Evolutionary conservation across 2,888 invertebrate genomes (phyloP).

Genomic region (Epistrophe grossulariae): DNA sequence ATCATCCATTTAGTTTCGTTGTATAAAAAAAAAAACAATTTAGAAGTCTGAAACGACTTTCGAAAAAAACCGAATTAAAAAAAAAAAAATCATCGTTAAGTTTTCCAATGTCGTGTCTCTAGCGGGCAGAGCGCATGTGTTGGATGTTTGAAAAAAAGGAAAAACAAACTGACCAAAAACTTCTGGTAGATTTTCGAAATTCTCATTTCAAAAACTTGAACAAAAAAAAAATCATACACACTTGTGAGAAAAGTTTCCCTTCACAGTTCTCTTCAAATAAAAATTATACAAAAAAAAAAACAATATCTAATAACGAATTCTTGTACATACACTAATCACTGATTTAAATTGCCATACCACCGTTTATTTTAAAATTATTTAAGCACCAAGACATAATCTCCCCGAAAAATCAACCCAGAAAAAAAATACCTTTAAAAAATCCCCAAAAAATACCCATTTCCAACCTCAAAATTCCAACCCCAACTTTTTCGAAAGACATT

Average conservation of each 20-base stretch:
- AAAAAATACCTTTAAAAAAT: constrained; percentile 13
- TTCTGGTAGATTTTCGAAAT: constrained; percentile 40
- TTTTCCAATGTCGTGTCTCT: constrained; percentile 83
- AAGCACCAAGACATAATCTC: constrained; percentile 71
- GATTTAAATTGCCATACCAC: constrained; percentile 67
- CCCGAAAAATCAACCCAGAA: constrained; percentile 48
- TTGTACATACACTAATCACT: constrained; percentile 74
- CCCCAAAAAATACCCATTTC: constrained; percentile 57
- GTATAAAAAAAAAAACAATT: constrained; percentile 22
- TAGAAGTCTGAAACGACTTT: constrained; percentile 8
- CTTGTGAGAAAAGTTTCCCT: constrained; percentile 89
- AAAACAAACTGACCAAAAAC: constrained; percentile 79
- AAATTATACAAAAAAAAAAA: constrained; percentile 17
- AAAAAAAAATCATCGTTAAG: constrained; percentile 17
- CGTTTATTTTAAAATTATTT: constrained; percentile 76
- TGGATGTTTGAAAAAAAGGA: constrained; percentile 81
- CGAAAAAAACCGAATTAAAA: constrained; percentile 16
- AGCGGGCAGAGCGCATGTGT: constrained; percentile 85
- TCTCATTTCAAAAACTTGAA: constrained; percentile 18
- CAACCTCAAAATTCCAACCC: constrained; percentile 60
- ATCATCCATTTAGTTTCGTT: constrained; percentile 40
- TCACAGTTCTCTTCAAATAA: constrained; percentile 90
- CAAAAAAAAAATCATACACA: constrained; percentile 64
- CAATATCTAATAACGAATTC: constrained; percentile 66
- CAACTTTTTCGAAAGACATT: constrained; percentile 51